Base-by-base conservation (phyloP, 2,797 vertebrate genomes). In the Eulemur coronatus region DNA sequence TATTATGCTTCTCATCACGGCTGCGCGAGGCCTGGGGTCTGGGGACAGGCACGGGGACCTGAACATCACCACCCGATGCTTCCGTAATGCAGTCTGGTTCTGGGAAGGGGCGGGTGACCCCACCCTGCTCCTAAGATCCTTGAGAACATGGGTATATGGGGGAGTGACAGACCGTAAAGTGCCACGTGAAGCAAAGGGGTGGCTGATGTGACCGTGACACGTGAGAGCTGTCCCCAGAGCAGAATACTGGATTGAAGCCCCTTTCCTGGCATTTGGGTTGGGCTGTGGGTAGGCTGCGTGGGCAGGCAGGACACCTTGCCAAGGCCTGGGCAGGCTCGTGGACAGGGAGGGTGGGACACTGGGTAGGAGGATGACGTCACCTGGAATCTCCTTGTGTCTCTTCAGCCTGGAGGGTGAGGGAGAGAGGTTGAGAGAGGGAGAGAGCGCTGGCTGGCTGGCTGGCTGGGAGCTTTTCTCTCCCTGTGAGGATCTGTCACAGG, bases 1-100 rank as follows among this genome's bases (percentile, higher is more conserved):
- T 46, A 26, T 57, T 2, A 0, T 3, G 22, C n/a, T 46, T 22
- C 46, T 80, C 8, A 1, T 41, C 50, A 0, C 4, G 1, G 6
- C 28, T 4, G 76, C 7, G 35, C 4, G 1, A 6, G 2, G 69
- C 75, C 57, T 6, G 4, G 90, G 50, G 11, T 57, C 65, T 0
- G 67, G 2, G 24, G 67, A 6, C 38, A 30, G 76, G 10, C 48
- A 2, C 1, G 9, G 59, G 35, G 1, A 12, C 20, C 33, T 22
- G 35, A 38, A n/a, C 2, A 24, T 9, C 11, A 30, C 10, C 15
- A 14, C 17, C 11, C 0, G n/a, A 30, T 0, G n/a, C 86, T 67
- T 69, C 76, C 7, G 14, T 59, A 2, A 70, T 2, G 14, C 26
- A 20, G 0, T 33, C 63, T 22, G 72, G 38, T n/a, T 84, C 50